Evolutionary conservation across 2,113 vertebrate genomes (phyloP).

Genomic region (Lophochroa leadbeateri): DNA sequence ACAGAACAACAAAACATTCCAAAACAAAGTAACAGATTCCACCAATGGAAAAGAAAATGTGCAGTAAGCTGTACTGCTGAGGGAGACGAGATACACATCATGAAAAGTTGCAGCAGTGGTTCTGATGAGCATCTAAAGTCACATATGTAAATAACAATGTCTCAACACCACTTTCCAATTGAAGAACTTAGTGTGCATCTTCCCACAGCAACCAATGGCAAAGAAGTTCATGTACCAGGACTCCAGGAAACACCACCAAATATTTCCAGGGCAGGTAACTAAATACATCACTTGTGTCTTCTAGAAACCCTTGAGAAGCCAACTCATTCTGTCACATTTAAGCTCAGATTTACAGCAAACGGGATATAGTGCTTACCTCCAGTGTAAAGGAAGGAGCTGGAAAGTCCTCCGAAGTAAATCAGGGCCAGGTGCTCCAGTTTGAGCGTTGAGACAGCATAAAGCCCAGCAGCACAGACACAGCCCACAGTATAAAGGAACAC

Average conservation of each 20-base stretch:
- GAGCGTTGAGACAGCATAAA: conserved; percentile 87
- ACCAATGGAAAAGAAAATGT: neutral
- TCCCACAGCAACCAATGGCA: neutral
- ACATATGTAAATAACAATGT: neutral
- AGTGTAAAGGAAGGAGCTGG: conserved; percentile 96
- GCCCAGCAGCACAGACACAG: conserved; percentile 88
- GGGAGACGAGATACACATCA: neutral
- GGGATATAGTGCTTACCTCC: conserved; percentile 81
- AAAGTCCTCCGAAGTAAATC: conserved; percentile 96
- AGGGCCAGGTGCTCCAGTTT: conserved; percentile 93
- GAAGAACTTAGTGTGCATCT: neutral
- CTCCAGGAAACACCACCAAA: neutral
- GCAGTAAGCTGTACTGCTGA: neutral
- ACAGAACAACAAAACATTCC: neutral
- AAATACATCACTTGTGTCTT: fast-evolving
- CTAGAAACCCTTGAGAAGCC: neutral
- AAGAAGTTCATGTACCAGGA: neutral
- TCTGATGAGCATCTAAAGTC: neutral
- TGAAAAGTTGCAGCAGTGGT: neutral
- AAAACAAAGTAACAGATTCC: neutral
- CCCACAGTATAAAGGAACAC: conserved; percentile 92
- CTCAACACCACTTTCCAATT: neutral
- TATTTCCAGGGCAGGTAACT: neutral
- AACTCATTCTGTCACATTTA: neutral
- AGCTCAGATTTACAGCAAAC: neutral